Conservation (phyloP, 53 echinoderm and acorn worm genomes). For the Paracentrotus lividus region DNA sequence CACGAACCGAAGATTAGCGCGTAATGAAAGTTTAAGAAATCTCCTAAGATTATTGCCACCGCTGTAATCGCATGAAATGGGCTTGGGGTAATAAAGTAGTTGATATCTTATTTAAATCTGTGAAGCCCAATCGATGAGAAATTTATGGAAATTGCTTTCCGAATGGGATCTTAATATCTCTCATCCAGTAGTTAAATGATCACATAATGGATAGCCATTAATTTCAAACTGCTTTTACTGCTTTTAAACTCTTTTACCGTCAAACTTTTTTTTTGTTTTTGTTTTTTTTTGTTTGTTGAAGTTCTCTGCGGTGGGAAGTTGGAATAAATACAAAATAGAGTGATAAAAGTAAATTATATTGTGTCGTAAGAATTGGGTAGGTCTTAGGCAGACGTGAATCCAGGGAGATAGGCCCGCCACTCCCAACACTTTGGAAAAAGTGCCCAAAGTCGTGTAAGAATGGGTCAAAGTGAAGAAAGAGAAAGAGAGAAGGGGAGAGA, state of each 20-base stretch:
- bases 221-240: background rate
- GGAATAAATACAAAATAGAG: too few species aligned
- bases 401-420: too few species aligned
- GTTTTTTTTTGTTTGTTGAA: too few species aligned
- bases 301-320: too few species aligned
- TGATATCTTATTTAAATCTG: slow-evolving; percentile 12
- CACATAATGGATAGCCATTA: slow-evolving; percentile 42
- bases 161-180: slow-evolving; percentile 35
- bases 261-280: too few species aligned
- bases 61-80: background rate
- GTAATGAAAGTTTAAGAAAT: background rate
- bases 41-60: slow-evolving; percentile 5
- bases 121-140: slow-evolving; percentile 40
- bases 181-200: background rate
- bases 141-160: slow-evolving; percentile 65
- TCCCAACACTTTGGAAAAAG: too few species aligned
- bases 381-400: too few species aligned
- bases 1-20: slow-evolving; percentile 14
- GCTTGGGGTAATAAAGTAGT: slow-evolving; percentile 13
- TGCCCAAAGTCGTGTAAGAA: too few species aligned
- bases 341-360: too few species aligned
- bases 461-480: too few species aligned
- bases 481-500: background rate
- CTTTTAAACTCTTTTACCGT: too few species aligned
- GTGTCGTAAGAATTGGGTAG: too few species aligned